These are phyloP conservation scores for Cisticola juncidis DNA, from an alignment of 2,113 vertebrate species.

Conservation along the genomic window DNA sequence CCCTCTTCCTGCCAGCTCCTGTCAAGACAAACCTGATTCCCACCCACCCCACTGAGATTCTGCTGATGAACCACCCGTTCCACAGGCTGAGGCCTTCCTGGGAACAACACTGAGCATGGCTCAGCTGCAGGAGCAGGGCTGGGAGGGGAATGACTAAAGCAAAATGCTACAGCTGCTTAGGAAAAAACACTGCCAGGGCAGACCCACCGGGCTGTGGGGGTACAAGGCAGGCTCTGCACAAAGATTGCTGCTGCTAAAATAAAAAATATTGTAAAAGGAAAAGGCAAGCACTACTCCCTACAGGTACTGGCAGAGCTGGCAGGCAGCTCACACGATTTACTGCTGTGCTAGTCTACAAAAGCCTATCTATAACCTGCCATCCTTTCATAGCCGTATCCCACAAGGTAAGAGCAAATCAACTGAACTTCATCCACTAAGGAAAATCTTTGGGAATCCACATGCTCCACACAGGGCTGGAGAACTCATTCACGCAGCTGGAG, in stretches of 20 bases:
- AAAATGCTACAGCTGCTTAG: background rate
- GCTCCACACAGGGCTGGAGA: background rate
- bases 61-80: background rate
- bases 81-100: background rate
- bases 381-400: background rate
- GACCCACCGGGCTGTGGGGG: background rate
- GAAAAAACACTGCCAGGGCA: background rate
- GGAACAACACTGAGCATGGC: background rate
- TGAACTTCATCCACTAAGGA: background rate
- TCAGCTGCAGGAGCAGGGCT: background rate
- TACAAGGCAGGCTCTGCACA: background rate
- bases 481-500: background rate
- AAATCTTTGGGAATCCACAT: background rate
- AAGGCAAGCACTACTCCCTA: background rate
- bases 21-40: background rate
- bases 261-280: background rate
- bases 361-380: background rate
- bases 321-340: background rate
- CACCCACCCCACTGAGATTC: too few relatives aligned
- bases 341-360: constrained; percentile 31
- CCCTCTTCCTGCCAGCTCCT: background rate
- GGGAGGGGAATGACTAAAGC: background rate
- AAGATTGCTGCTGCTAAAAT: background rate
- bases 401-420: background rate
- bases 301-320: background rate